Base-by-base conservation (phyloP, 2,888 invertebrate species). In the Chloroclystis v-ata region DNA sequence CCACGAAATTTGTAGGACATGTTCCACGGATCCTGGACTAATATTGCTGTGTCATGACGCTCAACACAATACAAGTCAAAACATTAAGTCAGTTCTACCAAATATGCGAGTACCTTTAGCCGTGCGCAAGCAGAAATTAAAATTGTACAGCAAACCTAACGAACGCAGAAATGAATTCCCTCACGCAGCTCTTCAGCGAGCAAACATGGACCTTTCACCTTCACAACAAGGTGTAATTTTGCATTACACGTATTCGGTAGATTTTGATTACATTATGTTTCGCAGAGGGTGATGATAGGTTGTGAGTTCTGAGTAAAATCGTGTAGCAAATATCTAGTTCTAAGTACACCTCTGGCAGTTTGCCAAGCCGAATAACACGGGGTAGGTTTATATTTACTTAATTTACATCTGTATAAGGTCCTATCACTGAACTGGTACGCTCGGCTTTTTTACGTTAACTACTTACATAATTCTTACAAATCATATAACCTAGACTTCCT, bases 121-220 rank as follows among this genome's bases (percentile, higher is more conserved):
- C 14, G 28, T 28, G 28, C 29, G 30, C 38, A n/a, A 41, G 38
- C 32, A 46, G 26, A 47, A 47, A 45, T 47, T 44, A 52, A 52
- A 52, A 52, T 44, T 47, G 41, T 42, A 47, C 41, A 33, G 28
- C 44, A 28, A 41, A 47, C 43, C 37, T 32, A 47, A 52, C 47
- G 47, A 48, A 48, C 38, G 25, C 43, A 41, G 37, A 37, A 43
- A 44, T 44, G 37, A 24, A 41, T 44, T 49, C 16, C 43, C 44
- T 43, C 43, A 37, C 35, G 47, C 26, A 13, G 4, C 10, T 8
- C 9, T 1, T 1, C 14, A 8, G 7, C 24, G 37, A 1, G 11
- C 40, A 11, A 41, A 41, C 11, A 1, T 11, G 16, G 4, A 13
- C 11, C 14, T 20, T n/a, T 44, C 8, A 14, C 1, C 4, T 9